A percentile compares a stretch with the other conserved stretches of the same genome.
Conservation (phyloP, 2,888 invertebrate genomes). For the Ichneumoninae sp. region DNA sequence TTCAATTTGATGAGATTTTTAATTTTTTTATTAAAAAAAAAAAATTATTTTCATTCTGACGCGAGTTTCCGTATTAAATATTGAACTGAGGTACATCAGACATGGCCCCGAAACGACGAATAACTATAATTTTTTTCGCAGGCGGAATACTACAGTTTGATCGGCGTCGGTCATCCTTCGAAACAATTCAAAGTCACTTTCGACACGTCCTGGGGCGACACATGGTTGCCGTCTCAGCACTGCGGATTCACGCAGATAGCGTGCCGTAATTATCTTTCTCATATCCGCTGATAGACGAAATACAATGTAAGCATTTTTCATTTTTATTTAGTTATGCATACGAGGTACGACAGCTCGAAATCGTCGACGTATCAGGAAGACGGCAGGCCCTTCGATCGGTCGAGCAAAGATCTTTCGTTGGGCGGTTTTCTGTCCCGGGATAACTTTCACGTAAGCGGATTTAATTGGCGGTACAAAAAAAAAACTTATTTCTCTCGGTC, state of each 20-base stretch:
- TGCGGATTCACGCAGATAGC: slow-evolving; percentile 82
- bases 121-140: slow-evolving; percentile 67
- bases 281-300: background rate
- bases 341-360: slow-evolving; percentile 88
- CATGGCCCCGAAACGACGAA: too few relatives aligned
- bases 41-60: too few relatives aligned
- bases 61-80: too few relatives aligned
- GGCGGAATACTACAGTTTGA: slow-evolving; percentile 85
- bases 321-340: slow-evolving; percentile 86
- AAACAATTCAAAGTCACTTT: slow-evolving; percentile 84
- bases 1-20: too few relatives aligned
- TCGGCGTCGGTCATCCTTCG: slow-evolving; percentile 84
- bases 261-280: slow-evolving; percentile 83
- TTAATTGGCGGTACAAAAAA: background rate
- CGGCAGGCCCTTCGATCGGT: slow-evolving; percentile 86
- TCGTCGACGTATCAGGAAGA: slow-evolving; percentile 88
- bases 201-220: slow-evolving; percentile 85
- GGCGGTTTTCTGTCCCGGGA: slow-evolving; percentile 89
- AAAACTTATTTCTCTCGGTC: too few relatives aligned
- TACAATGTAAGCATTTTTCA: background rate
- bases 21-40: too few relatives aligned
- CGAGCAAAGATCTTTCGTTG: slow-evolving; percentile 87
- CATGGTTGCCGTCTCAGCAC: slow-evolving; percentile 84
- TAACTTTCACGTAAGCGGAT: slow-evolving; percentile 86
- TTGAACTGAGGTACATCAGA: too few relatives aligned